Conservation (phyloP, 53 echinoderm and acorn worm species). For the Echinometra lucunter region DNA sequence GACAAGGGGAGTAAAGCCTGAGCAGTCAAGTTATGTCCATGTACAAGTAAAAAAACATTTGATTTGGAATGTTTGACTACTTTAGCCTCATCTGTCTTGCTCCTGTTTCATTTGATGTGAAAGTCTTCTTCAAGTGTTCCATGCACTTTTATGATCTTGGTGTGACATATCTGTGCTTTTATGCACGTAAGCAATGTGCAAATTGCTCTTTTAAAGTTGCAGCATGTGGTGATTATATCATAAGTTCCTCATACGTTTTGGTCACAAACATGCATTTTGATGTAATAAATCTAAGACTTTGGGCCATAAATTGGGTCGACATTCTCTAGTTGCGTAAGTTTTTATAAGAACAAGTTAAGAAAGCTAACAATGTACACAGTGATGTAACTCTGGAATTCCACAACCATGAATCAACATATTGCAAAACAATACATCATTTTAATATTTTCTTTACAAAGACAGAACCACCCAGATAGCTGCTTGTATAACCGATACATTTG, state of each 20-base stretch:
- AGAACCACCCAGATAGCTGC: neutral
- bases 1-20: neutral
- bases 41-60: neutral
- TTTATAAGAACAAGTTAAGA: too few relatives aligned
- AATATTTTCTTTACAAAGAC: too few relatives aligned
- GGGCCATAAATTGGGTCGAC: neutral
- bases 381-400: too few relatives aligned
- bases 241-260: neutral
- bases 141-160: neutral
- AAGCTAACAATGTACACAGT: too few relatives aligned
- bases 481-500: neutral
- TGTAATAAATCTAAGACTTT: slow-evolving; percentile 14
- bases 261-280: neutral
- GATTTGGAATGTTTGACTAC: too few relatives aligned
- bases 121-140: neutral
- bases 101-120: neutral
- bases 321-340: neutral
- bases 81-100: slow-evolving; percentile 20
- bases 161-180: neutral
- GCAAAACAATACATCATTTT: too few relatives aligned
- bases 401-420: too few relatives aligned
- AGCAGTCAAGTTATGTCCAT: neutral
- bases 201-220: neutral
- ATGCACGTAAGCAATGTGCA: slow-evolving; percentile 39
- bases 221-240: neutral